These are phyloP conservation scores for Cherax destructor DNA, from an alignment of 1,140 invertebrate species.

Conservation along the genomic window DNA sequence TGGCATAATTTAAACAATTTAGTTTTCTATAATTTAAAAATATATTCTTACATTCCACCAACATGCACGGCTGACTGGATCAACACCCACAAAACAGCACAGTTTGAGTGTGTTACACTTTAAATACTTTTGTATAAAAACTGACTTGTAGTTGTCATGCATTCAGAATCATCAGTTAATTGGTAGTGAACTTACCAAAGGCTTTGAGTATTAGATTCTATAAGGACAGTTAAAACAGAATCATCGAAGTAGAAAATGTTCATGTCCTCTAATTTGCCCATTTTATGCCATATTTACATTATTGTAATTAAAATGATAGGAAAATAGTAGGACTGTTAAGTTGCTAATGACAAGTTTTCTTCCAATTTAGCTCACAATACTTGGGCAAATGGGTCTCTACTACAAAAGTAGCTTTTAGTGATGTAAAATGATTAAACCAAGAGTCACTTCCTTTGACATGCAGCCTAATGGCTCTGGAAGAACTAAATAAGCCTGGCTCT, in stretches of 20 bases:
- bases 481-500: slow-evolving; percentile 87
- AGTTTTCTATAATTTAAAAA: neutral
- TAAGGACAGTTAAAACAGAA: neutral
- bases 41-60: neutral
- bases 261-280: neutral
- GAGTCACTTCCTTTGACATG: neutral
- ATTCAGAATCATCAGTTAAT: neutral
- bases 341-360: neutral
- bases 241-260: neutral
- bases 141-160: neutral
- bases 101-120: neutral
- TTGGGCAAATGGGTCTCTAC: neutral
- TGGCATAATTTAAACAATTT: neutral
- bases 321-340: neutral
- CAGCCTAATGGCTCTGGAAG: neutral
- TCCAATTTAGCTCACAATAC: neutral
- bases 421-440: neutral
- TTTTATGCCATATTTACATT: neutral
- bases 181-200: no score
- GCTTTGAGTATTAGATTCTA: neutral
- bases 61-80: neutral
- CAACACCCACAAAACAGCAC: neutral
- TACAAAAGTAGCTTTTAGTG: neutral
- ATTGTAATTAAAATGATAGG: neutral
- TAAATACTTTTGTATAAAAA: neutral